Conservation (phyloP, 2,888 invertebrate species). For the Cephus rjabovi region DNA sequence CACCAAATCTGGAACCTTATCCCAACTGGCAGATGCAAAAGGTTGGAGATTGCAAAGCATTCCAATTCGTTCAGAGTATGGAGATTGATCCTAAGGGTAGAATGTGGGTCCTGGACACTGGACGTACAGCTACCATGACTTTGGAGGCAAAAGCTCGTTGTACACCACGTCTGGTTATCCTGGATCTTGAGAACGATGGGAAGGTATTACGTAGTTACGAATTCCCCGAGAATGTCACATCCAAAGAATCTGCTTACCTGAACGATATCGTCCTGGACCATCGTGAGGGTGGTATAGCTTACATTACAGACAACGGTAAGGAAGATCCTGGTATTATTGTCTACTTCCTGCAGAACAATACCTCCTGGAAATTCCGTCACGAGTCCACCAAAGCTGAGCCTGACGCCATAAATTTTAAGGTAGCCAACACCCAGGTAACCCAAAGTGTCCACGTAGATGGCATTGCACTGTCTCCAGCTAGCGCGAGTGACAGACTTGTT, state of each 20-base stretch:
- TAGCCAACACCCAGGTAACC: slow-evolving; percentile 72
- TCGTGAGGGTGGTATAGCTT: slow-evolving; percentile 76
- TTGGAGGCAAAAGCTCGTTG: slow-evolving; percentile 68
- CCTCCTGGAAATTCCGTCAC: slow-evolving; percentile 79
- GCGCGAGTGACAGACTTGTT: slow-evolving; percentile 60
- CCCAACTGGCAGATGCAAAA: slow-evolving; percentile 79
- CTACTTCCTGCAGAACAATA: slow-evolving; percentile 74
- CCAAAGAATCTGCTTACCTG: slow-evolving; percentile 72
- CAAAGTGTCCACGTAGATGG: slow-evolving; percentile 76
- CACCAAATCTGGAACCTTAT: slow-evolving; percentile 73
- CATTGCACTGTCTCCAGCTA: slow-evolving; percentile 76
- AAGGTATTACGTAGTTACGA: slow-evolving; percentile 69
- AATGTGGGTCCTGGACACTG: slow-evolving; percentile 71
- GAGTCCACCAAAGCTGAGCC: slow-evolving; percentile 74
- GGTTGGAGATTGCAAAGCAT: slow-evolving; percentile 75
- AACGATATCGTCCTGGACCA: slow-evolving; percentile 82
- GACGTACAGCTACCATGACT: slow-evolving; percentile 74
- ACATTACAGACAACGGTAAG: slow-evolving; percentile 78
- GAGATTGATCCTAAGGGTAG: slow-evolving; percentile 79
- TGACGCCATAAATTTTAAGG: slow-evolving; percentile 72
- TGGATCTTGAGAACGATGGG: slow-evolving; percentile 74
- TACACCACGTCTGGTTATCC: slow-evolving; percentile 76
- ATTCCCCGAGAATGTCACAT: slow-evolving; percentile 74
- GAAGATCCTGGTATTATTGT: slow-evolving; percentile 80
- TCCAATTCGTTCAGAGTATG: slow-evolving; percentile 81